Base-by-base conservation (phyloP, 2,113 vertebrate genomes). In the Periophthalmus modestus region DNA sequence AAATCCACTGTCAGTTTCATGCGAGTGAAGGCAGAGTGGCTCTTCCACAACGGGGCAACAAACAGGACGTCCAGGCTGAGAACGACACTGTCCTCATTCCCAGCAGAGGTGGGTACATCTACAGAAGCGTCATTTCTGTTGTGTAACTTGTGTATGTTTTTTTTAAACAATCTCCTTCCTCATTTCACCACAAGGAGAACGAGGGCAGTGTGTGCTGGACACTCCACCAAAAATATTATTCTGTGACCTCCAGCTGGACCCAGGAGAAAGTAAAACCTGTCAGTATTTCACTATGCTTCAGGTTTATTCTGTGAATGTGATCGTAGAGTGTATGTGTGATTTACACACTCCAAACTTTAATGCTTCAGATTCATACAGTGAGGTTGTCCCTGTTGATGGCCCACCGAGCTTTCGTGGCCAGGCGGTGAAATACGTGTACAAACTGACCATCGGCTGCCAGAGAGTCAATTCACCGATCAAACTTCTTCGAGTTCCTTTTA, bases 1-100 rank as follows among this genome's bases (percentile, higher is more conserved):
- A 99, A 86, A 98, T 99, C 79, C 98, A 99, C 87, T 99, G 97
- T 87, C 98, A 99, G 92, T 97, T 99, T 73, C 97, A 99, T 0
- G 92, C 96, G 89, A 98, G 97, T 0, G 97, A 99, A 91, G 96
- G 92, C 86, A 92, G 96, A 5, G 97, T 99, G 6, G 93, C 92
- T 0, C 90, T 99, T 15, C 97, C 97, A 0, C 85, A 93, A 2
- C 95, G 95, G 61, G 95, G 95, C 77, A 95, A 91, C 89, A 96
- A 96, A 72, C 97, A 96, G 0, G 97, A 99, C 0, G 97, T 98
- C 62, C 98, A 99, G 91, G 97, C 97, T 0, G 96, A 96, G 86
- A 99, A 96, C 0, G 95, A 98, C 92, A 99, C 98, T 0, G 98
- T 99, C 68, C 97, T 99, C 7, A 94, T 98, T 65, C 97, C 98